Conservation (phyloP, 2,113 vertebrate species). For the Chaetura pelagica region DNA sequence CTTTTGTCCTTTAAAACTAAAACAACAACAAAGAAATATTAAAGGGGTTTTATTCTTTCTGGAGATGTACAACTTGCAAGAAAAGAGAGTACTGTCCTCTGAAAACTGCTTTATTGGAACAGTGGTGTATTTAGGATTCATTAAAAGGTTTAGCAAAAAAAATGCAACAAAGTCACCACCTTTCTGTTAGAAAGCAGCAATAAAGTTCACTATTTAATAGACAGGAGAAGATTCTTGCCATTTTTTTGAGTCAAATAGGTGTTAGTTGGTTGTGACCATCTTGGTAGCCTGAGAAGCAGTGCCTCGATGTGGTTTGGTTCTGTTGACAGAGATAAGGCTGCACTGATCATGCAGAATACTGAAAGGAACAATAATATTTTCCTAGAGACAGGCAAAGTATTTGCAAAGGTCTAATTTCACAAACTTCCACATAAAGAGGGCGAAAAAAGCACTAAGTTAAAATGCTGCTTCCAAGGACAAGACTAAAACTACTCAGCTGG, state of each 20-base stretch:
- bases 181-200: not conserved
- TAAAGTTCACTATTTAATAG: not conserved
- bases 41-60: not conserved
- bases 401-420: slow-evolving; percentile 40
- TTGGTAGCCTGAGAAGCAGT: not conserved
- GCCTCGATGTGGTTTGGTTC: not conserved
- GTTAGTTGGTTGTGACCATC: not conserved
- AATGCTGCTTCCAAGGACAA: slow-evolving; percentile 15
- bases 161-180: not conserved
- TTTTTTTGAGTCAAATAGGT: not conserved
- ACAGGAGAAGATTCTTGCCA: not conserved
- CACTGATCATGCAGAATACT: not conserved
- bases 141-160: not conserved
- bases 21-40: not conserved
- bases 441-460: not conserved
- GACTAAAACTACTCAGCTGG: slow-evolving; percentile 4
- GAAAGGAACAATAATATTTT: slow-evolving; percentile 34
- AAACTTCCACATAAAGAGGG: slow-evolving; percentile 8
- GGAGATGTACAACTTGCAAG: not conserved
- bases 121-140: not conserved
- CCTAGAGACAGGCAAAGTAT: slow-evolving; percentile 18
- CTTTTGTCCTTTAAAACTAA: not conserved
- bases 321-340: slow-evolving; percentile 28
- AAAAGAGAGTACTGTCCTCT: not conserved
- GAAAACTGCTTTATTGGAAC: not conserved